Evolutionary conservation across 2,888 invertebrate genomes (phyloP).

Genomic region (Bombylius discolor): DNA sequence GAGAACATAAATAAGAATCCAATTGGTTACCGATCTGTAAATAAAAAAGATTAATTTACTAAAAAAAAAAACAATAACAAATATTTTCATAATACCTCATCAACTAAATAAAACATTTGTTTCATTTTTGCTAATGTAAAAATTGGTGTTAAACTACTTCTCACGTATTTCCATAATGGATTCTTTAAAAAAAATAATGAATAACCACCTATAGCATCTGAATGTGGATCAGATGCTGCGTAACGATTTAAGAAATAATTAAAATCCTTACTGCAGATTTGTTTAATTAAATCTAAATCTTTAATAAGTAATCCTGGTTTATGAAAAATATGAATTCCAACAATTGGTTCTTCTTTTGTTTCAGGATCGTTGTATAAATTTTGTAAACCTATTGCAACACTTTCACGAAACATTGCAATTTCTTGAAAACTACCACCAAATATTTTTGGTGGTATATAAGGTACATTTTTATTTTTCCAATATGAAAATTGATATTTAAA

Average conservation of each 20-base stretch:
- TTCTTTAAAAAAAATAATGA: constrained; percentile 37
- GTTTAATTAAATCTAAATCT: constrained; percentile 37
- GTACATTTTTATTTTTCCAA: constrained; percentile 31
- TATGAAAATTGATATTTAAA: neutral
- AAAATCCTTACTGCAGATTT: constrained; percentile 38
- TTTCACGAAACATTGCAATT: constrained; percentile 23
- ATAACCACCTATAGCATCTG: constrained; percentile 31
- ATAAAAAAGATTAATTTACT: neutral
- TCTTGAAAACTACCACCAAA: constrained; percentile 35
- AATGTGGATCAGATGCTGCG: constrained; percentile 22
- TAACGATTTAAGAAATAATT: constrained; percentile 33
- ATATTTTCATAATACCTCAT: constrained; percentile 19
- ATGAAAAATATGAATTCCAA: constrained; percentile 35
- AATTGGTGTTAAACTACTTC: constrained; percentile 37
- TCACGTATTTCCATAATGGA: constrained; percentile 35
- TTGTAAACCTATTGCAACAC: constrained; percentile 28
- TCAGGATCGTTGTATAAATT: constrained; percentile 28
- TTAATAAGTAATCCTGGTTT: constrained; percentile 35
- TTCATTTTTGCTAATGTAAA: constrained; percentile 36
- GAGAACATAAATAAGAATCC: constrained; percentile 13
- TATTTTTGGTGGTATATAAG: constrained; percentile 28
- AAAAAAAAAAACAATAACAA: constrained; percentile 10
- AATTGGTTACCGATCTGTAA: constrained; percentile 25
- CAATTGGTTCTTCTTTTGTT: constrained; percentile 24
- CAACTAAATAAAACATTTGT: constrained; percentile 31